Base-by-base conservation (phyloP, 2,888 invertebrate genomes). In the Nysson spinosus region DNA sequence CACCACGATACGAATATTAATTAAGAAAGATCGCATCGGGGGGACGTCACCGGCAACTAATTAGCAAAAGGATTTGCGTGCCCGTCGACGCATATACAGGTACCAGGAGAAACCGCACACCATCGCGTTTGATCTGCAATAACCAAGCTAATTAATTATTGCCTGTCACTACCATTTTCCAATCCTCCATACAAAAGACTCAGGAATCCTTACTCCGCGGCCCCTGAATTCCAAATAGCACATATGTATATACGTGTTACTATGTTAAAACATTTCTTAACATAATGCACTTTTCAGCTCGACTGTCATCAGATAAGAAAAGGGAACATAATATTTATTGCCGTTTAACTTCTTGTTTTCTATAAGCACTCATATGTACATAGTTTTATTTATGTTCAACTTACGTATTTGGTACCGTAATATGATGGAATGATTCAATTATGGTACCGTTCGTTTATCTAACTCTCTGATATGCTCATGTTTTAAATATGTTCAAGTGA, bases 11-110 rank as follows among this genome's bases (percentile, higher is more conserved):
- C 75, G 72, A 67, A 77, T 77, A 81, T 80, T 82, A 80, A 82
- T 82, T 77, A 78, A 78, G 75, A 73, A 75, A 75, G 72, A 77
- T 81, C 69, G 68, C 65, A 72, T 77, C 65, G 61, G 32, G 43
- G 55, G 44, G 39, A 65, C 56, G 65, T 72, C 62, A 67, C 39
- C n/a, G 37, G 51, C 50, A 66, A 67, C 57, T 77, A 77, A 78
- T 76, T 75, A 77, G 63, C 63, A 43, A 37, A 51, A 40, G 54
- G 19, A 72, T 51, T 54, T 61, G 52, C 60, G 40, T 51, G 39
- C 37, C 26, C 40, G 39, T 57, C 39, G 19, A 17, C n/a, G 56
- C 50, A 24, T 24, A 49, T 19, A 32, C n/a, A 46, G 30, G 7
- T 47, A 44, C 32, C 16, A 39, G 54, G 51, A 65, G 49, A 62